Evolutionary conservation across 2,113 vertebrate genomes (phyloP), one percentile per base, ranked within the genome.

Genomic region (Terrapene triunguis): DNA sequence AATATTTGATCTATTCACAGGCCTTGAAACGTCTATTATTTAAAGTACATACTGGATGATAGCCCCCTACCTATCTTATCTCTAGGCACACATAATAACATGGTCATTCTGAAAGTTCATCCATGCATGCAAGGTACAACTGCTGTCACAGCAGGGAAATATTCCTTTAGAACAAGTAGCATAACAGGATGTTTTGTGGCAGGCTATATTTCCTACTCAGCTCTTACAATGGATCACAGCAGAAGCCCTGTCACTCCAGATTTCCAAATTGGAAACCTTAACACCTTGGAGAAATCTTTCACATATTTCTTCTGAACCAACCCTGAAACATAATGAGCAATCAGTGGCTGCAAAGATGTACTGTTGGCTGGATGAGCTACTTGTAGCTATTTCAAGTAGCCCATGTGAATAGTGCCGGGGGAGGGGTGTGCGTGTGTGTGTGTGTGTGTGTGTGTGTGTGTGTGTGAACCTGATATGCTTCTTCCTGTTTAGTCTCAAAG

Each of bases 51-150:
- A 54, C 2, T 3, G 4, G 27, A 16, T 57, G 42, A 78, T 53
- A 87, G 90, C 93, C 85, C 92, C 44, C 59, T 50, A 51, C 83
- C 87, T 92, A 80, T 85, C 89, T 96, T 95, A 95, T 95, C 96
- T 97, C 93, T 96, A 96, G 96, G 93, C 93, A 93, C 96, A 95
- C 90, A 97, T 96, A 96, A 97, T 96, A 96, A 90, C 95, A 96
- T 51, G 88, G 91, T 97, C 94, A 95, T 95, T 97, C 92, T 80
- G 72, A 80, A 97, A 88, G 89, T 97, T 95, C 96, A 92, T 96
- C 97, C 94, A 94, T 95, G 92, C 97, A 88, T 91, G 92, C 10
- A 57, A 80, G 89, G 82, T 93, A 94, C 97, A 96, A 96, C 94
- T 94, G 87, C 94, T 95, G 92, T 93, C 96, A 95, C 87, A 87